phyloP scores from a whole-genome alignment of 2,113 vertebrate genomes.

The Coracopsis vasa region DNA sequence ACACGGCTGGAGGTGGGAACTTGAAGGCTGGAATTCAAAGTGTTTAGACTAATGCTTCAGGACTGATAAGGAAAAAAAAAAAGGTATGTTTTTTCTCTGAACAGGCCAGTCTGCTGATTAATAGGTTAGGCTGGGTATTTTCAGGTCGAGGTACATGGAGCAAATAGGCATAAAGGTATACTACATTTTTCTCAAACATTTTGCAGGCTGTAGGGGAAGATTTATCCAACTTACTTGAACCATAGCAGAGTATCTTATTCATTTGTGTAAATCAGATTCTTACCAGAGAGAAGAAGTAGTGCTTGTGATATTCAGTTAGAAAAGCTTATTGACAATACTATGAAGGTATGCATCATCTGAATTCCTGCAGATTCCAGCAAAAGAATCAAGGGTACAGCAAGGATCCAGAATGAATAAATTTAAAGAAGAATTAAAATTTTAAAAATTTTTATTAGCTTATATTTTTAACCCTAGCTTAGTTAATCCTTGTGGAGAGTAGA shows the following conservation, averaged over 20 bases:
- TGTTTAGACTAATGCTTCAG: constrained; percentile 15
- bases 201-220: background rate
- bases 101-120: background rate
- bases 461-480: background rate
- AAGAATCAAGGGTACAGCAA: background rate
- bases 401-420: background rate
- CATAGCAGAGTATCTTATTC: background rate
- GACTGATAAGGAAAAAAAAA: background rate
- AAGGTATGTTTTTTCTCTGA: background rate
- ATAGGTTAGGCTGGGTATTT: background rate
- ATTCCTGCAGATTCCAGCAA: background rate
- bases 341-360: background rate
- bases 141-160: background rate
- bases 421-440: background rate
- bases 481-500: background rate
- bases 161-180: background rate
- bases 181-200: background rate
- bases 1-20: background rate
- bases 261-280: background rate
- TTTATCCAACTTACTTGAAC: background rate
- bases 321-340: background rate
- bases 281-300: background rate
- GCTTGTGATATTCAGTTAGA: background rate
- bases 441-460: background rate
- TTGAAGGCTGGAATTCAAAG: constrained; percentile 38